Percentiles rank a stretch among this genome's conserved stretches.
phyloP scores from a whole-genome alignment of 1,140 invertebrate genomes.

The Gryon sp. region DNA sequence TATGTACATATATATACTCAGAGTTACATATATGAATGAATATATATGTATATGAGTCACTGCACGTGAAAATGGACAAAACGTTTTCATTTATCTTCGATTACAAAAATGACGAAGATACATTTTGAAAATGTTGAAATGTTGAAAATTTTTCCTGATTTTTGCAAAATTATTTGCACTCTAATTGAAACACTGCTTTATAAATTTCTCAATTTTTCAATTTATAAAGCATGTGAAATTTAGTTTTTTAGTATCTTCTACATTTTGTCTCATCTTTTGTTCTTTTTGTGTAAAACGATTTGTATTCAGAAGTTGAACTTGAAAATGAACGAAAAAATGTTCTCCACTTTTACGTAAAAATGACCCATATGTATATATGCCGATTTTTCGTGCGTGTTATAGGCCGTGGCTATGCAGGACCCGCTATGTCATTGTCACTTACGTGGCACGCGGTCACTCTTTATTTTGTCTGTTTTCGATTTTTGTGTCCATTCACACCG shows the following conservation, averaged over 20 bases:
- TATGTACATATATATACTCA: constrained; percentile 40
- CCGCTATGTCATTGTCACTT: constrained; percentile 76
- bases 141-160: too few relatives aligned
- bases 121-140: constrained; percentile 1
- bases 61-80: neutral
- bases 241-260: too few relatives aligned
- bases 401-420: constrained; percentile 80
- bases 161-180: too few relatives aligned
- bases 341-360: too few relatives aligned
- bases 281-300: too few relatives aligned
- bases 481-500: constrained; percentile 20
- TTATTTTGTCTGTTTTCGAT: neutral
- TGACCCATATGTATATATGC: constrained; percentile 32
- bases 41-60: neutral
- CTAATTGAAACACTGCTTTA: too few relatives aligned
- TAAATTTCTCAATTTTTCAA: too few relatives aligned
- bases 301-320: too few relatives aligned
- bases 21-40: neutral
- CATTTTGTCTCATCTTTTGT: too few relatives aligned
- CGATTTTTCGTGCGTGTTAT: constrained; percentile 61
- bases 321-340: too few relatives aligned
- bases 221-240: too few relatives aligned
- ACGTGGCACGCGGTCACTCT: constrained; percentile 77
- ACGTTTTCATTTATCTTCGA: too few relatives aligned
- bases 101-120: neutral